Evolutionary conservation across 2,113 vertebrate genomes (phyloP), one percentile per base, ranked within the genome.

Genomic region (Cyanoderma ruficeps): DNA sequence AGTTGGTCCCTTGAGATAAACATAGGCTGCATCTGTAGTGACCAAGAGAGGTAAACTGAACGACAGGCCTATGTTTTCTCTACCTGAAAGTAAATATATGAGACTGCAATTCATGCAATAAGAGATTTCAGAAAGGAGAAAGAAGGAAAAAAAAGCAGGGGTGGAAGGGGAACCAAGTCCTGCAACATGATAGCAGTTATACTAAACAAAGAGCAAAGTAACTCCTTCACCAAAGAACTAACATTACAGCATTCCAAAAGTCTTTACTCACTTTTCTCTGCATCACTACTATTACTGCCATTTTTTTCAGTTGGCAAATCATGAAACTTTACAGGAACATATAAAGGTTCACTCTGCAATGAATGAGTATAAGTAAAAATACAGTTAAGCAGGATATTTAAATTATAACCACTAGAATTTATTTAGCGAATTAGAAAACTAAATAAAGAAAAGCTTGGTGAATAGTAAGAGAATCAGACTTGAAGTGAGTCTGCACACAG

Each of bases 311-410:
- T 93, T 60, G 98, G 97, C 42, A 99, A 97, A 76, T 99, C 99
- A 98, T 99, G 98, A 97, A 99, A 99, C 97, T 99, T 99, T 96
- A 99, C 98, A 68, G 99, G 99, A 95, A 99, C 99, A 84, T 99
- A 99, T 7, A 99, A 98, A 37, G 99, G 99, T 94, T 99, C 99
- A 96, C 99, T 99, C 99, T 99, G 97, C 55, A 98, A 96, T 79
- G 68, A 61, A 98, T 83, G 64, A 75, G 49, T 87, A 82, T 35
- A 94, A 94, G 74, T 52, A 83, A 93, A 46, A 89, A 94, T 28
- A 90, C 19, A 84, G 76, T 94, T 96, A 95, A 82, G 63, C 15
- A 70, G 30, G 67, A 68, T 77, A 95, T 61, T 94, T 81, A 59
- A 93, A 83, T 46, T 49, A 55, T 20, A 81, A 95, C n/a, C 60